Conservation (phyloP, 2,797 vertebrate species). For the Sebastes kiyomatsui region DNA sequence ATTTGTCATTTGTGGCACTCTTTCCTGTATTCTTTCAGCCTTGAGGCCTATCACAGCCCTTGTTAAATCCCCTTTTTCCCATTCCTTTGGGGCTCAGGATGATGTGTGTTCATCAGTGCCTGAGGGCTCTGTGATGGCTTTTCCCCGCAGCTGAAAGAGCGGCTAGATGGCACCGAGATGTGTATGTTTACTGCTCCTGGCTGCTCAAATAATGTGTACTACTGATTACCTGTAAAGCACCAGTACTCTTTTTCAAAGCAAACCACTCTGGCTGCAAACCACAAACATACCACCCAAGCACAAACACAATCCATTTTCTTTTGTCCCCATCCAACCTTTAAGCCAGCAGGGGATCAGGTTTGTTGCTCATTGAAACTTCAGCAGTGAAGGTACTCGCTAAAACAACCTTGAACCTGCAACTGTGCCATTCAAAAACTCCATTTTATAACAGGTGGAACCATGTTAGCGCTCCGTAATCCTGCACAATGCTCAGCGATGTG, state of each 20-base stretch:
- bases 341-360: neutral
- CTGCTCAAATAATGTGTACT: neutral
- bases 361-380: neutral
- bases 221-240: neutral
- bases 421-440: neutral
- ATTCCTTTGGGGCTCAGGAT: neutral
- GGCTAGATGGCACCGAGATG: neutral
- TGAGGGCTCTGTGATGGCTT: neutral
- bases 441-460: neutral
- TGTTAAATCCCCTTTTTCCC: neutral
- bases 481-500: neutral
- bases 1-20: neutral
- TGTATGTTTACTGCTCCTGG: neutral
- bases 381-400: neutral
- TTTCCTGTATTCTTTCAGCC: neutral
- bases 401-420: neutral
- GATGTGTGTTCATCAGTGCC: neutral
- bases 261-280: neutral
- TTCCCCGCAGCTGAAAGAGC: neutral
- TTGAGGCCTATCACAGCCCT: neutral
- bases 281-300: neutral
- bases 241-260: neutral
- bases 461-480: conserved; percentile 19
- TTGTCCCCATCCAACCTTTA: neutral
- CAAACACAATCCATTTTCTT: neutral